These are phyloP conservation scores for Drosophila takahashii DNA, from an alignment of 1,140 invertebrate genomes.

Conservation along the genomic window DNA sequence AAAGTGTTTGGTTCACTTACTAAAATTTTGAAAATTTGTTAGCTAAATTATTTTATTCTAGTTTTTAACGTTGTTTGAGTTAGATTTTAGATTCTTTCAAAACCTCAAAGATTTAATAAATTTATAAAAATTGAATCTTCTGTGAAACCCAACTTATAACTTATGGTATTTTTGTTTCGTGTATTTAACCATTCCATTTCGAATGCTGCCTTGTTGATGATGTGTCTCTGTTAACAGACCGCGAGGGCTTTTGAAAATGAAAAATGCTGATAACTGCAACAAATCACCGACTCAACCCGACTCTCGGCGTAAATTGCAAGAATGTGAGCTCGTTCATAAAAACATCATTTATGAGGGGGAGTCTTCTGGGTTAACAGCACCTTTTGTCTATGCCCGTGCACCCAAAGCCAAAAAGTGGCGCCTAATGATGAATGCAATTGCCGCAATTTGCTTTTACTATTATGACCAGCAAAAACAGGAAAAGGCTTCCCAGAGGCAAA, in stretches of 20 bases:
- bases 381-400: constrained; percentile 26
- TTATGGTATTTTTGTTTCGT: not conserved
- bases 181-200: constrained; percentile 9
- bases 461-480: constrained; percentile 46
- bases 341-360: constrained; percentile 65
- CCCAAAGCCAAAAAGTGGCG: constrained; percentile 36
- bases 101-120: too few species aligned
- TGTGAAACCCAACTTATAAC: too few species aligned
- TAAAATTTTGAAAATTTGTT: too few species aligned
- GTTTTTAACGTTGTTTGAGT: too few species aligned
- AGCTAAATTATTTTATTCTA: too few species aligned
- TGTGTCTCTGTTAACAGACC: constrained; percentile 57
- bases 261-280: constrained; percentile 80
- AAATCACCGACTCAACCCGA: constrained; percentile 60
- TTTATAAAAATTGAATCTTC: too few species aligned
- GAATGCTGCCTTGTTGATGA: constrained; percentile 56
- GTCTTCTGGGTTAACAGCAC: constrained; percentile 24
- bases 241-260: constrained; percentile 68
- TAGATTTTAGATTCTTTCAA: too few species aligned
- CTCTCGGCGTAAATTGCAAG: constrained; percentile 55
- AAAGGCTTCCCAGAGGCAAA: constrained; percentile 29
- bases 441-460: constrained; percentile 73
- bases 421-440: constrained; percentile 78
- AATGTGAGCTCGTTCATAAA: constrained; percentile 76
- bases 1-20: too few species aligned